Evolutionary conservation across 1,140 invertebrate species (phyloP), one percentile per base, ranked within the genome.

Genomic region (Bicyclus anynana): DNA sequence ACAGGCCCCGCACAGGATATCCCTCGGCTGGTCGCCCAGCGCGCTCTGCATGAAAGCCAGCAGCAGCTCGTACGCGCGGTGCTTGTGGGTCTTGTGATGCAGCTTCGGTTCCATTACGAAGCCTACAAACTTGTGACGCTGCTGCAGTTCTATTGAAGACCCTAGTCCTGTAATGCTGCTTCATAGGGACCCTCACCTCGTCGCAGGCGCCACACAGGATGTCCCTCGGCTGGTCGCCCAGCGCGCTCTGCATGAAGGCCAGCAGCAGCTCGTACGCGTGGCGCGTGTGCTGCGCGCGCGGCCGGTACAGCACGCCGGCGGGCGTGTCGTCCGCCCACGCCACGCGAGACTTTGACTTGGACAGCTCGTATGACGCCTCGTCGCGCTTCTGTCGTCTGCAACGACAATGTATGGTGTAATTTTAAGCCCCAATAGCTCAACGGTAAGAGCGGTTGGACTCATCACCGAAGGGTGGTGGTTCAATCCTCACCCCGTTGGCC

Each of bases 201-300:
- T 99, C 98, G 18, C 98, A 98, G 46, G 99, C 98, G 46, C 98
- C 98, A 89, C 97, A 99, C 4, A 99, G 83, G 67, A 99, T 95
- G 85, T 99, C 98, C 51, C 97, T 90, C 0, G 98, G 97, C 90
- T 99, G 97, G 90, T 99, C 98, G 13, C 98, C 97, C 1, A 99
- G 89, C n/a, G 97, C 95, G 75, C 97, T 97, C 90, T 99, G 97
- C 73, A 99, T 97, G 72, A 99, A 98, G 77, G 95, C 97, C 2
- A 99, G 90, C 26, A 99, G 89, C 18, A 99, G 93, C 84, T 99
- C 98, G 77, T 99, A 99, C 0, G 97, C 99, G 77, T 99, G 97
- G 53, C 97, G 90, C 0, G 99, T 99, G 89, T 99, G 98, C 84
- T 97, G 96, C 0, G 98, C 99, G 87, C 99, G 97, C 0, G 99